phyloP scores from a whole-genome alignment of 2,797 vertebrate species.

The Luscinia luscinia region DNA sequence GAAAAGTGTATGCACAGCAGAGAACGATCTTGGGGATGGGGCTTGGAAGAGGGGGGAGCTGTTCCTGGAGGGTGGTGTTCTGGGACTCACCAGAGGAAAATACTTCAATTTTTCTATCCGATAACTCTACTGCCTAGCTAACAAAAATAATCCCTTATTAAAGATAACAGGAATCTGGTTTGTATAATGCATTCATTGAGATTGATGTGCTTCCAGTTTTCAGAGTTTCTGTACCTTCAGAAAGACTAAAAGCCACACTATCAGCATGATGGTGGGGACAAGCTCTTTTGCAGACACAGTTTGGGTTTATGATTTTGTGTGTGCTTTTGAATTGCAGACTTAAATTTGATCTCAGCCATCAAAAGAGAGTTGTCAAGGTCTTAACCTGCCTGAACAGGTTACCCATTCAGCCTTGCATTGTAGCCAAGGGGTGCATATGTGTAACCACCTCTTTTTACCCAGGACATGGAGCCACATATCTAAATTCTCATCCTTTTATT shows the following conservation, averaged over 20 bases:
- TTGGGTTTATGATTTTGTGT: not conserved
- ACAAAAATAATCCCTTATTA: constrained; percentile 59
- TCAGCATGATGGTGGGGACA: not conserved
- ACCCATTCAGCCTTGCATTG: not conserved
- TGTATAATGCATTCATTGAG: not conserved
- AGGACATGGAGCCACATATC: not conserved
- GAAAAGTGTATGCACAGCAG: constrained; percentile 37
- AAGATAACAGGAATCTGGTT: constrained; percentile 45
- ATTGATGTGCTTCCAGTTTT: constrained; percentile 15
- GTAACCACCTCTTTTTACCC: not conserved
- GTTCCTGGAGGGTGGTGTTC: not conserved
- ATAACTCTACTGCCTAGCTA: constrained; percentile 37
- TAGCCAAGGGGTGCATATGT: not conserved
- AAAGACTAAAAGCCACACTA: not conserved
- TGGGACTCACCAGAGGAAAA: constrained; percentile 50
- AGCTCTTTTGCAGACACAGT: not conserved
- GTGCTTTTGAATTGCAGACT: not conserved
- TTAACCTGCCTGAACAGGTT: not conserved
- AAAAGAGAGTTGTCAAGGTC: not conserved
- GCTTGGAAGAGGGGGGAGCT: not conserved
- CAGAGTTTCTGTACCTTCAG: not conserved
- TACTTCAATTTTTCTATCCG: constrained; percentile 21
- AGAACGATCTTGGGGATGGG: constrained; percentile 30
- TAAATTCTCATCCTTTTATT: constrained; percentile 17
- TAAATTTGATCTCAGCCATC: not conserved